Conservation (phyloP, 2,113 vertebrate species). For the Hystrix brachyura region DNA sequence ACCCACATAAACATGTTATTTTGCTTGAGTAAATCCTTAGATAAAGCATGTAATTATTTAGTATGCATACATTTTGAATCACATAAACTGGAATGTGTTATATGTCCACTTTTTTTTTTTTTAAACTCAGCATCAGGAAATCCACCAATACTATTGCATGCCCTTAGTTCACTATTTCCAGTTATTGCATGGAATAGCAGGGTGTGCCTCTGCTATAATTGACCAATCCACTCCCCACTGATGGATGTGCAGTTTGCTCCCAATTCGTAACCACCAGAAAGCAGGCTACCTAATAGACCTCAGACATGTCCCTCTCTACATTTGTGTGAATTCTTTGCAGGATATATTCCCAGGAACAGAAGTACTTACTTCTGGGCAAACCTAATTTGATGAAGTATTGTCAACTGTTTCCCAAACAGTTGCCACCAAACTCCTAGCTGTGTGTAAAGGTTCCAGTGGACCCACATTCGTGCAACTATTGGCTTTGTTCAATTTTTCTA, state of each 20-base stretch:
- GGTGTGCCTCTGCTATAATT: accelerated
- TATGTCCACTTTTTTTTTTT: not conserved
- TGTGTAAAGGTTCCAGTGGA: not conserved
- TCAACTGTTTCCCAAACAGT: not conserved
- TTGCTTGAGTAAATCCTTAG: not conserved
- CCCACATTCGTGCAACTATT: not conserved
- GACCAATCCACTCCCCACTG: not conserved
- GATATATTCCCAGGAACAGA: not conserved
- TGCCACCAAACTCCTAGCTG: not conserved
- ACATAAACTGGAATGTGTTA: not conserved
- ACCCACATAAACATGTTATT: not conserved
- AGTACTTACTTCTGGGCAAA: not conserved
- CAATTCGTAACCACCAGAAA: not conserved
- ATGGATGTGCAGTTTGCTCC: not conserved
- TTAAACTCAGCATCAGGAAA: not conserved
- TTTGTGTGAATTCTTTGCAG: not conserved
- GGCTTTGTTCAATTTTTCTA: not conserved
- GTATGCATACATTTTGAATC: not conserved
- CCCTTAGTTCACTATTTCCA: not conserved
- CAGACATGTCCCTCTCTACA: not conserved
- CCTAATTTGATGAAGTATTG: not conserved
- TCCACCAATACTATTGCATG: not conserved
- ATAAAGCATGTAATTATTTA: not conserved
- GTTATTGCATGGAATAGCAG: not conserved
- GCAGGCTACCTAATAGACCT: not conserved